A percentile compares a stretch with the other conserved stretches of the same genome.
Conservation (phyloP, 2,888 invertebrate species). For the Tipula vernalis region DNA sequence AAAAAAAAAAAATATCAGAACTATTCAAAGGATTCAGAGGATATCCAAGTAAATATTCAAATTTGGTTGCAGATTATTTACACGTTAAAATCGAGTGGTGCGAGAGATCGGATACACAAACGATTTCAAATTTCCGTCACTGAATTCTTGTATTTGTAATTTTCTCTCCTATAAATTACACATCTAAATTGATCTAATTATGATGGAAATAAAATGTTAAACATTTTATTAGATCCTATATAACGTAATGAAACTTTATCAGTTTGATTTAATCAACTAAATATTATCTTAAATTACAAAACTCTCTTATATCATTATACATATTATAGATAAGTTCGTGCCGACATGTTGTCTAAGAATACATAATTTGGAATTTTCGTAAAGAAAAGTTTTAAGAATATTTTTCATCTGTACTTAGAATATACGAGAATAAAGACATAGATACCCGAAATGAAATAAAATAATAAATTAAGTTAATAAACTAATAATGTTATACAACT, state of each 20-base stretch:
- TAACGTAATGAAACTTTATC: background rate
- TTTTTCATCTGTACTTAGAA: background rate
- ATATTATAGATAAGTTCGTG: background rate
- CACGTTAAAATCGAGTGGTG: background rate
- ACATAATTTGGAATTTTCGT: background rate
- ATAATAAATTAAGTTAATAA: background rate
- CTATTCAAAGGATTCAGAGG: background rate
- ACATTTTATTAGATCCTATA: background rate
- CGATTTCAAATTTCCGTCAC: background rate
- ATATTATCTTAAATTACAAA: background rate
- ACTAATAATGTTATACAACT: background rate
- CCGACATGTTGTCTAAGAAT: background rate
- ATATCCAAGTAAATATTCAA: background rate
- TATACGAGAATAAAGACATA: background rate
- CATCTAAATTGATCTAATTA: background rate
- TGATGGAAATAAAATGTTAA: background rate
- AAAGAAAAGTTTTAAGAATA: background rate
- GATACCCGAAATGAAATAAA: background rate
- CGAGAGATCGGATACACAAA: background rate
- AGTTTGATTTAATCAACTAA: background rate
- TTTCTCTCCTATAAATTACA: background rate
- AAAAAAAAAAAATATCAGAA: background rate
- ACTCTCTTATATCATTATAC: background rate
- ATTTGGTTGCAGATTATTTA: background rate
- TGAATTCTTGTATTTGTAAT: background rate